These are phyloP conservation scores for Pollachius pollachius DNA, from an alignment of 2,113 vertebrate species.

Conservation along the genomic window DNA sequence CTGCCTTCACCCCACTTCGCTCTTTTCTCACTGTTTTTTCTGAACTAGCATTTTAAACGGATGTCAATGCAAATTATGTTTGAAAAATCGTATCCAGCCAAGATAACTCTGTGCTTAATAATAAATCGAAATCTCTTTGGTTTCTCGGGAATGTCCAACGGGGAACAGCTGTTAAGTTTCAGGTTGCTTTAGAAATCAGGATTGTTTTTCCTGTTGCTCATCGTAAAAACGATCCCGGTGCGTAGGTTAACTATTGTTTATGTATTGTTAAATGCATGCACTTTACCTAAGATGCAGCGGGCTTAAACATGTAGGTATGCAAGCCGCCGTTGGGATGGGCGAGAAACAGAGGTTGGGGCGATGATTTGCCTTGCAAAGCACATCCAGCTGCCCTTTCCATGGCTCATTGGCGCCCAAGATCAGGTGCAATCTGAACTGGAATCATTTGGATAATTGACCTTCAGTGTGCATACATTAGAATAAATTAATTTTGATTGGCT, in stretches of 20 bases:
- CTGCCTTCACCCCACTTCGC: not conserved
- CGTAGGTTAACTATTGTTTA: too few species aligned
- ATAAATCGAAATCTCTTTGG: too few species aligned
- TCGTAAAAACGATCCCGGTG: too few species aligned
- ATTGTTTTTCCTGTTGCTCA: too few species aligned
- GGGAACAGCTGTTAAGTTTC: too few species aligned
- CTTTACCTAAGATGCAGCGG: not conserved
- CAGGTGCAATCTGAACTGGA: constrained; percentile 75
- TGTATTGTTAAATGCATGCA: too few species aligned
- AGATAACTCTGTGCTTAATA: too few species aligned
- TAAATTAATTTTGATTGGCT: constrained; percentile 81
- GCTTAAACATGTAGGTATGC: not conserved
- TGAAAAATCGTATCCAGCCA: too few species aligned
- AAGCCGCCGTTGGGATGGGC: not conserved
- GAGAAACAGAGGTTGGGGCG: constrained; percentile 30
- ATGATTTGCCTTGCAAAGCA: constrained; percentile 73
- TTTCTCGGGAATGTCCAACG: too few species aligned
- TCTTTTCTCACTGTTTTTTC: constrained; percentile 5
- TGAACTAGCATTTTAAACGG: too few species aligned
- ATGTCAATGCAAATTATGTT: too few species aligned
- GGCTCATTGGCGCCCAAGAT: constrained; percentile 76
- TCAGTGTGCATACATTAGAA: constrained; percentile 81
- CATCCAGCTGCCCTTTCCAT: constrained; percentile 75
- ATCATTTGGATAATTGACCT: constrained; percentile 83
- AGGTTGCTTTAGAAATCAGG: too few species aligned